Evolutionary conservation across 2,113 vertebrate genomes (phyloP).

Genomic region (Gulo gulo): DNA sequence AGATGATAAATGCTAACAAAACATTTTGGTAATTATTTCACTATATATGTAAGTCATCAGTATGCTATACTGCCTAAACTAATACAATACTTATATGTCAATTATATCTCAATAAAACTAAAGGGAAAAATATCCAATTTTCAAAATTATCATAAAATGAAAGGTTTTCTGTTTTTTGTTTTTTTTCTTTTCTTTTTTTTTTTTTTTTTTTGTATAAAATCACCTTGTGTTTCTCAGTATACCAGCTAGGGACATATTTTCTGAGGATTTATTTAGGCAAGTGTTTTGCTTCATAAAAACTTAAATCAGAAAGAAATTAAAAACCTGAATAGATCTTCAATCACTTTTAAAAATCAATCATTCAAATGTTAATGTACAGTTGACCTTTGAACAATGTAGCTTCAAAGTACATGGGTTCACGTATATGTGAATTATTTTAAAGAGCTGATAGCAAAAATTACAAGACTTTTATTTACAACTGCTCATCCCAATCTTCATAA

Average conservation of each 20-base stretch:
- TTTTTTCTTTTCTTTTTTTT: not conserved
- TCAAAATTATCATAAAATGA: not conserved
- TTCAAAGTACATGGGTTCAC: not conserved
- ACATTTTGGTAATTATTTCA: not conserved
- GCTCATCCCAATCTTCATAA: not conserved
- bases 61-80: not conserved
- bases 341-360: not conserved
- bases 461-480: not conserved
- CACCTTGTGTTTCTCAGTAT: not conserved
- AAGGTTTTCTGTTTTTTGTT: not conserved
- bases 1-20: not conserved
- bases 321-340: not conserved
- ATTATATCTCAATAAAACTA: not conserved
- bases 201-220: not conserved
- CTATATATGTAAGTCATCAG: not conserved
- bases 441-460: not conserved
- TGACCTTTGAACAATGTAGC: not conserved
- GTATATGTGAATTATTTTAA: not conserved
- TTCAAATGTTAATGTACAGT: not conserved
- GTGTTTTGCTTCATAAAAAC: not conserved
- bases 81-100: not conserved
- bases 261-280: constrained; percentile 17
- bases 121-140: not conserved
- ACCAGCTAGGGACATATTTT: not conserved
- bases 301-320: not conserved